Conservation (phyloP, 2,113 vertebrate genomes). For the Himantopus leucocephalus region DNA sequence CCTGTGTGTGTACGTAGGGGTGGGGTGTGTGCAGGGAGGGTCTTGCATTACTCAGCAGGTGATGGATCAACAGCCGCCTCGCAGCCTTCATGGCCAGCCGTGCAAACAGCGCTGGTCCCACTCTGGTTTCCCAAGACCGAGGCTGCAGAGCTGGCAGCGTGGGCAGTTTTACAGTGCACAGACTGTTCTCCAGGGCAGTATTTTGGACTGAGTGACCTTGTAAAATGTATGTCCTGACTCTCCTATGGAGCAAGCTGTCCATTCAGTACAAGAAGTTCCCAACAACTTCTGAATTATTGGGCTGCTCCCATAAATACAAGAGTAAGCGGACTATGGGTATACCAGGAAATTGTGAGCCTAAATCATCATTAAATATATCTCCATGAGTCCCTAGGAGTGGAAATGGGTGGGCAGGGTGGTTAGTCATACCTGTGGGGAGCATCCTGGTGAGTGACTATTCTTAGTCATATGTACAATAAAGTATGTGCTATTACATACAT, state of each 20-base stretch:
- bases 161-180: neutral
- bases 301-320: neutral
- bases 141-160: accelerated
- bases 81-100: accelerated
- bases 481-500: neutral
- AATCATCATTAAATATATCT: neutral
- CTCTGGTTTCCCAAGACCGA: neutral
- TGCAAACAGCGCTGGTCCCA: neutral
- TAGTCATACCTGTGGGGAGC: neutral
- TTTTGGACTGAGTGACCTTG: neutral
- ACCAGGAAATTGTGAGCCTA: neutral
- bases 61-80: accelerated
- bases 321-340: neutral
- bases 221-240: neutral
- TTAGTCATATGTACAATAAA: accelerated
- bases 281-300: neutral
- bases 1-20: accelerated
- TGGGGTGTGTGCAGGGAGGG: neutral
- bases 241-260: neutral
- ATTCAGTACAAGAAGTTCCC: neutral
- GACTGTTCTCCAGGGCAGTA: neutral
- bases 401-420: neutral
- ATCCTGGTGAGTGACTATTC: neutral
- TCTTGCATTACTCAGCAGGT: neutral
- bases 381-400: neutral